phyloP scores from a whole-genome alignment of 2,113 vertebrate species.

The Pogonocichla stellata region DNA sequence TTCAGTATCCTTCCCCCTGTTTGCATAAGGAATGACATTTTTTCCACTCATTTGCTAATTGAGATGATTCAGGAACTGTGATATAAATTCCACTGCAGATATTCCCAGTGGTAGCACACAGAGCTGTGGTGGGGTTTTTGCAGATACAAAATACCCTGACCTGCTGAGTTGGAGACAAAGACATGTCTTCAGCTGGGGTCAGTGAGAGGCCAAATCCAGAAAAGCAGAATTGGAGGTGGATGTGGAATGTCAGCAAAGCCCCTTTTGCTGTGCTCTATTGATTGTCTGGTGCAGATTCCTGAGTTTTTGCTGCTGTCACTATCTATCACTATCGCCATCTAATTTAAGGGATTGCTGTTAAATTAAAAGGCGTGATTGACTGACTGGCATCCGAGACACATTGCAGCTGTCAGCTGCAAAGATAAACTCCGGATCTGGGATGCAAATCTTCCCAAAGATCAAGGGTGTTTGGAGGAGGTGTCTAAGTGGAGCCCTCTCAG shows the following conservation, averaged over 20 bases:
- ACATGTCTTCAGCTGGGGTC: not conserved
- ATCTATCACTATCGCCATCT: not conserved
- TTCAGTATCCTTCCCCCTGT: not conserved
- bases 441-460: constrained; percentile 28
- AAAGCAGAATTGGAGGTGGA: not conserved
- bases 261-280: not conserved
- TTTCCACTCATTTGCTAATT: not conserved
- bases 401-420: constrained; percentile 54
- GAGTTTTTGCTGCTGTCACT: constrained; percentile 18
- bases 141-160: not conserved
- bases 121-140: not conserved
- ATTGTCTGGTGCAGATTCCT: not conserved
- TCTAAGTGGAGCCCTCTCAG: not conserved
- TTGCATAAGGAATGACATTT: not conserved
- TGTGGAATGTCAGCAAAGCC: constrained; percentile 17
- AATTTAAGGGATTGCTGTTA: constrained; percentile 50
- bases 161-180: not conserved
- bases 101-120: not conserved
- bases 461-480: not conserved
- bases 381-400: constrained; percentile 30
- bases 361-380: constrained; percentile 43
- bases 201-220: not conserved
- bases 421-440: not conserved
- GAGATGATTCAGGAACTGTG: not conserved
- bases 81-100: not conserved